Percentiles rank a stretch among this genome's conserved stretches.
Conservation (phyloP, 2,888 invertebrate genomes). For the Altica lythri region DNA sequence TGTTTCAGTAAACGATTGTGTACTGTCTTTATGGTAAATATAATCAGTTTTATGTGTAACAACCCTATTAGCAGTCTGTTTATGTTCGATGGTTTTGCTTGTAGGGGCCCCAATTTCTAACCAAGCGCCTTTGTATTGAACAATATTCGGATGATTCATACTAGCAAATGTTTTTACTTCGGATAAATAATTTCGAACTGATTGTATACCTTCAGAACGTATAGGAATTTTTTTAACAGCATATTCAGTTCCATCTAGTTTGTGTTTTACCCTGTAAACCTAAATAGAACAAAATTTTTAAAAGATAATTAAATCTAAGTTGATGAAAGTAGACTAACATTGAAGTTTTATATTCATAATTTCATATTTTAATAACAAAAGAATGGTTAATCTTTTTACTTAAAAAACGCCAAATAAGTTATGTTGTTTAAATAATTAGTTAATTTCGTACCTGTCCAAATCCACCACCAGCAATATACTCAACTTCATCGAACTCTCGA, state of each 20-base stretch:
- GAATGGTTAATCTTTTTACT: too few species aligned
- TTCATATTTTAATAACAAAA: too few species aligned
- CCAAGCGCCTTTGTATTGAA: constrained; percentile 85
- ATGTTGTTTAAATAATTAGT: not conserved
- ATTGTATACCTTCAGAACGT: constrained; percentile 66
- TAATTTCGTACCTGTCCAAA: constrained; percentile 70
- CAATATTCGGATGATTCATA: constrained; percentile 78
- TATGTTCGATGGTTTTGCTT: constrained; percentile 52
- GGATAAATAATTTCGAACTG: constrained; percentile 68
- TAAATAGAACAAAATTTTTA: constrained; percentile 34
- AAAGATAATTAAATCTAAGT: too few species aligned
- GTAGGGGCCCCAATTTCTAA: constrained; percentile 65
- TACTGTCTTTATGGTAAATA: constrained; percentile 39
- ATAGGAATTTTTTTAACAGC: constrained; percentile 79
- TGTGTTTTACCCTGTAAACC: constrained; percentile 71
- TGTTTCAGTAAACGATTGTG: constrained; percentile 41
- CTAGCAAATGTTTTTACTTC: constrained; percentile 83
- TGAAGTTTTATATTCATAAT: not conserved
- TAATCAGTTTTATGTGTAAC: constrained; percentile 30
- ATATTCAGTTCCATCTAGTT: constrained; percentile 76
- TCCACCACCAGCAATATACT: constrained; percentile 73
- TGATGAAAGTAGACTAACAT: not conserved
- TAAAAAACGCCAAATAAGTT: too few species aligned
- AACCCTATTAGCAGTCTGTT: constrained; percentile 24
- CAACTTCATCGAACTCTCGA: constrained; percentile 72